These are phyloP conservation scores for Mycalesis mineus DNA, from an alignment of 2,888 invertebrate species.

Conservation along the genomic window DNA sequence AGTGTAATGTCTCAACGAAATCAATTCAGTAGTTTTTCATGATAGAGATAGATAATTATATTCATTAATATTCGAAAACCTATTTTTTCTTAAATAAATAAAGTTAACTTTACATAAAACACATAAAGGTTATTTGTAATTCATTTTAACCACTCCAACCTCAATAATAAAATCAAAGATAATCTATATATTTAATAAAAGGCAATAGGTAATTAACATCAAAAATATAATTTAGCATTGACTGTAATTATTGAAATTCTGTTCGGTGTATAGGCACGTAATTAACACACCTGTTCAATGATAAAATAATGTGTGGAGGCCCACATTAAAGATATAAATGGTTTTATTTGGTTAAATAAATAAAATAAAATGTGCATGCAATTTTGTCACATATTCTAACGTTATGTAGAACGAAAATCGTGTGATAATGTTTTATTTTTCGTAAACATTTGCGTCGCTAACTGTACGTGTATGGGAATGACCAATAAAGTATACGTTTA, in stretches of 20 bases:
- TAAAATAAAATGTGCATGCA: not conserved
- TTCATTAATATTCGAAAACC: no score
- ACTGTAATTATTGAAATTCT: slow-evolving; percentile 25
- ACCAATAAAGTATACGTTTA: slow-evolving; percentile 30
- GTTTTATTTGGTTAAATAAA: slow-evolving; percentile 21
- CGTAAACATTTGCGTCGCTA: slow-evolving; percentile 4
- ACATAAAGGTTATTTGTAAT: no score
- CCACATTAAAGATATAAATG: slow-evolving; percentile 30
- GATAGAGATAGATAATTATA: no score
- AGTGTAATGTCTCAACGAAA: no score
- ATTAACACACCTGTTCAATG: slow-evolving; percentile 33
- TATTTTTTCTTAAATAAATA: no score
- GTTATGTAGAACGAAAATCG: slow-evolving; percentile 4
- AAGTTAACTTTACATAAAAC: no score
- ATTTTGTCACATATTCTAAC: slow-evolving; percentile 4
- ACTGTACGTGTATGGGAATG: slow-evolving; percentile 24
- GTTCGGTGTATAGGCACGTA: slow-evolving; percentile 23
- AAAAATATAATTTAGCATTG: slow-evolving; percentile 18
- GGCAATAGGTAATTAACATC: slow-evolving; percentile 9
- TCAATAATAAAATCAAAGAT: slow-evolving; percentile 8
- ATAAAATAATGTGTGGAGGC: slow-evolving; percentile 32
- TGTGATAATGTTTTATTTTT: slow-evolving; percentile 1
- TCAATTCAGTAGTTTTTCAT: no score
- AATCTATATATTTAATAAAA: slow-evolving; percentile 13
- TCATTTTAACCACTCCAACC: not conserved